phyloP scores from a whole-genome alignment of 2,888 invertebrate species.

The Helobdella robusta region DNA sequence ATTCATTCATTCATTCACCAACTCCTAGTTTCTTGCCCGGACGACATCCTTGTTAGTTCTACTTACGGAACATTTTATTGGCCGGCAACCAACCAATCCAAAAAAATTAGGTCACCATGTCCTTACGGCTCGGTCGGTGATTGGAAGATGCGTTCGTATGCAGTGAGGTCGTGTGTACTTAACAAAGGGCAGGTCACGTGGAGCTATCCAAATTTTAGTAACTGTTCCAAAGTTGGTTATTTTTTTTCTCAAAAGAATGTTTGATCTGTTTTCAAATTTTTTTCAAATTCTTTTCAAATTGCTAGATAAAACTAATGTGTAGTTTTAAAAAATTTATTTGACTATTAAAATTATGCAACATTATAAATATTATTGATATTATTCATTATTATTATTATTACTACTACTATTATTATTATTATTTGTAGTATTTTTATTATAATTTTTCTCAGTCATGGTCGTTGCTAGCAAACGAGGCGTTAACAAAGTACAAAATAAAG shows the following conservation, averaged over 20 bases:
- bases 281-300: not conserved
- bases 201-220: constrained; percentile 6
- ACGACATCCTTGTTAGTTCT: not conserved
- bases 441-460: constrained; percentile 4
- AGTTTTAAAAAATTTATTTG: not conserved
- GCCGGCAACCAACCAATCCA: constrained; percentile 18
- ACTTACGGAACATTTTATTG: constrained; percentile 7
- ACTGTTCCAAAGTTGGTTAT: constrained; percentile 10
- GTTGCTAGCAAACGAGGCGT: not conserved
- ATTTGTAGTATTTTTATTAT: not conserved
- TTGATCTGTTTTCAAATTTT: not conserved
- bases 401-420: constrained; percentile 1
- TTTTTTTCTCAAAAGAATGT: not conserved
- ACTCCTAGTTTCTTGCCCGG: not conserved
- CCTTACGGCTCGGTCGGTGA: not conserved
- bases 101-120: not conserved
- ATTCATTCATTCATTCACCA: no score
- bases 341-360: not conserved
- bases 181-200: not conserved
- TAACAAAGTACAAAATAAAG: no score
- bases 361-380: no score
- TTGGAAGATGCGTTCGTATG: not conserved
- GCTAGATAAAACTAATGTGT: not conserved
- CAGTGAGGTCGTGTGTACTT: not conserved
- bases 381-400: no score